Evolutionary conservation across 37 sponge, comb jelly and placozoan species (phyloP), one percentile per base, ranked within the genome.

Genomic region (Cliona cf. orientalis): DNA sequence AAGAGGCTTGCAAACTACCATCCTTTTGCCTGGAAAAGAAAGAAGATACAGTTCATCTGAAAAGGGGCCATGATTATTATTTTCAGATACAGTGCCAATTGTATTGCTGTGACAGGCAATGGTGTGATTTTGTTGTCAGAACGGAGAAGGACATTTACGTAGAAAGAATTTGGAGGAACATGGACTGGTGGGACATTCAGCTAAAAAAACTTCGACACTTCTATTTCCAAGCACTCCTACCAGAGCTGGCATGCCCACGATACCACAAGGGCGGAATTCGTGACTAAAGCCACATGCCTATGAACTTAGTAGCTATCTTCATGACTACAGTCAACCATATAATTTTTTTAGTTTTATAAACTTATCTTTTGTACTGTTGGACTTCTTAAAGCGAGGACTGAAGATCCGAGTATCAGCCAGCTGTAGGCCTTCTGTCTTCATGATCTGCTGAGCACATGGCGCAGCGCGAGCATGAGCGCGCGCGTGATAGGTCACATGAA

Each of bases 371-470:
- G n/a, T n/a, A n/a, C n/a, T n/a, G n/a, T n/a, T n/a, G n/a, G n/a
- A n/a, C n/a, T n/a, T n/a, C 28, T 23, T 23, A 6, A 25, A 6
- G 6, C 17, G 55, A 12, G 11, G n/a, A 29, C 69, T 35, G 11
- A 11, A 9, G 41, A 37, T 23, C 9, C 41, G 12, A 7, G 11
- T 35, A 32, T 11, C 9, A 57, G 33, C 14, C 42, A 73, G 32
- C 58, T 92, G 93, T 95, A 97, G 74, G 72, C 86, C 2, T 41
- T 55, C 3, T 87, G 95, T 22, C 82, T 81, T n/a, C 72, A 73
- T 70, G 85, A 92, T 53, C 80, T 97, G 11, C 97, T n/a, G n/a
- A n/a, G n/a, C n/a, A n/a, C n/a, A n/a, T n/a, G n/a, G n/a, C n/a
- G n/a, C n/a, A n/a, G n/a, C n/a, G n/a, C n/a, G n/a, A n/a, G n/a